A percentile compares a stretch with the other conserved stretches of the same genome.
Evolutionary conservation across 2,113 vertebrate species (phyloP).

Genomic region (Anguilla japonica): DNA sequence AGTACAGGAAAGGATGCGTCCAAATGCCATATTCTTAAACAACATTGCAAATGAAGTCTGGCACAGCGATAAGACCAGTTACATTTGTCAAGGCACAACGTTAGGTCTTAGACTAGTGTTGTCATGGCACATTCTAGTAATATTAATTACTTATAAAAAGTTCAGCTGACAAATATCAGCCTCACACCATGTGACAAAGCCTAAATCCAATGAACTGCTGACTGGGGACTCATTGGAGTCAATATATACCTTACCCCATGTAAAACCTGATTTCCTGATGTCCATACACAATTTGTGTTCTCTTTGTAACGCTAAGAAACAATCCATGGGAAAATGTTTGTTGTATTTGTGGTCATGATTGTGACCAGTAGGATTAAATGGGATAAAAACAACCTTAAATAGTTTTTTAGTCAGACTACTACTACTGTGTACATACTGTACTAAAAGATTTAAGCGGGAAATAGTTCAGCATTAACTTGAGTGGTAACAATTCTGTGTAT

Average conservation of each 20-base stretch:
- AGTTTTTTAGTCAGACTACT: not conserved
- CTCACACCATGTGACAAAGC: not conserved
- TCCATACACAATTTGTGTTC: not conserved
- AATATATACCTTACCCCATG: not conserved
- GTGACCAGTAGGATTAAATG: not conserved
- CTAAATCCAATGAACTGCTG: not conserved
- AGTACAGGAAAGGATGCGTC: not conserved
- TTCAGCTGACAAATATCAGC: not conserved
- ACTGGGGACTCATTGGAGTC: not conserved
- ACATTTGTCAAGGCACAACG: not conserved
- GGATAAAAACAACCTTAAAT: not conserved
- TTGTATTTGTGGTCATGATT: no score
- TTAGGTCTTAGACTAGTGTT: not conserved
- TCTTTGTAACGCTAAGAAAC: no score
- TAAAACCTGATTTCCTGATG: not conserved
- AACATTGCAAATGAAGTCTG: not conserved
- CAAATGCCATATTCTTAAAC: not conserved
- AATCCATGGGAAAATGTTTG: no score
- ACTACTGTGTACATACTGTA: not conserved
- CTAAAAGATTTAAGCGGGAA: not conserved
- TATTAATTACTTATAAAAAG: no score
- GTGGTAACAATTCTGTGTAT: not conserved
- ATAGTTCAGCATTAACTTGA: constrained; percentile 4
- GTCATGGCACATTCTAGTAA: not conserved
- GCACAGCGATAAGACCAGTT: not conserved